These are phyloP conservation scores for Oreortyx pictus DNA, from an alignment of 2,797 vertebrate genomes.

Conservation along the genomic window DNA sequence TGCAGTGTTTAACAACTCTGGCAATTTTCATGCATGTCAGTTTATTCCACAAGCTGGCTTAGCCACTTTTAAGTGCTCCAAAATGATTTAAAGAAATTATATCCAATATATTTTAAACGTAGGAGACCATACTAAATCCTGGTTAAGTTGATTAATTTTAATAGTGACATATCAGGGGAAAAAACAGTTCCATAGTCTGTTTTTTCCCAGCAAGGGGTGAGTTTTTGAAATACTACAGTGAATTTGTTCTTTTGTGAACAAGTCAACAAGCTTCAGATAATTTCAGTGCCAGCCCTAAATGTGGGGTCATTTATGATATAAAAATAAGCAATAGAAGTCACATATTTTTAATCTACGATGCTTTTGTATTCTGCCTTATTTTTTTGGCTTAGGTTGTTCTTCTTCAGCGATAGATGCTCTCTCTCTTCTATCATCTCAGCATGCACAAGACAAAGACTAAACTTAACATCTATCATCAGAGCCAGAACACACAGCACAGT, in stretches of 20 bases:
- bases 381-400: neutral
- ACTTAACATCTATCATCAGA: neutral
- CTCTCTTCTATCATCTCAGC: conserved; percentile 20
- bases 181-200: neutral
- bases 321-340: neutral
- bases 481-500: conserved; percentile 12
- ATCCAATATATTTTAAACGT: neutral
- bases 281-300: neutral
- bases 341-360: neutral
- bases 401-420: neutral
- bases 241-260: neutral
- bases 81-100: neutral
- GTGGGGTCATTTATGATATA: neutral
- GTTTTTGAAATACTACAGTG: neutral
- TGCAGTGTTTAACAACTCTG: conserved; percentile 32
- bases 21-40: neutral
- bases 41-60: neutral
- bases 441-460: neutral
- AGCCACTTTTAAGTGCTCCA: neutral
- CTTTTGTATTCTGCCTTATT: neutral
- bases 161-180: neutral
- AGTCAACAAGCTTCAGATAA: neutral
- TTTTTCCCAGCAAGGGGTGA: neutral
- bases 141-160: neutral
- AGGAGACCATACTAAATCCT: neutral